These are phyloP conservation scores for Alloscopus bannaensis DNA, from an alignment of 2,888 invertebrate species.

Conservation along the genomic window DNA sequence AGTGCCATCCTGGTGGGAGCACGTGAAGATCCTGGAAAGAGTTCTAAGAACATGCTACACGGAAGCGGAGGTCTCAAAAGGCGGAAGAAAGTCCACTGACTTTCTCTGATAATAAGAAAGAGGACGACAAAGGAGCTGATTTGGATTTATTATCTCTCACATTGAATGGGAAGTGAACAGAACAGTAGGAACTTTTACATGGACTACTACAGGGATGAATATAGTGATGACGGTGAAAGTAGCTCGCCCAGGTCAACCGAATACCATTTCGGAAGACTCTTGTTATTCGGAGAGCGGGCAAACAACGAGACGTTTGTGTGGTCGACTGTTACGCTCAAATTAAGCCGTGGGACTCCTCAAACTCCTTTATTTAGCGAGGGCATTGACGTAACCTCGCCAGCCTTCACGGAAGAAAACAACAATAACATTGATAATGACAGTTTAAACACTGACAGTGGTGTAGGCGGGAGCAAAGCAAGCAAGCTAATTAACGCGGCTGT, in stretches of 20 bases:
- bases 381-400: constrained; percentile 29
- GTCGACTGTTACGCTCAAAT: constrained; percentile 45
- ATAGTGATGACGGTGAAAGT: background rate
- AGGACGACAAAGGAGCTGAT: too few species aligned
- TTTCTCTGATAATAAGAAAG: too few species aligned
- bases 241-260: constrained; percentile 29
- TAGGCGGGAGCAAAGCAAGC: constrained; percentile 21
- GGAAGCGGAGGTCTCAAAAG: too few species aligned
- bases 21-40: too few species aligned
- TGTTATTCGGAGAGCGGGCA: constrained; percentile 57
- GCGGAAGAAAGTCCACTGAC: too few species aligned
- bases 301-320: constrained; percentile 57
- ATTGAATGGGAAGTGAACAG: constrained; percentile 36
- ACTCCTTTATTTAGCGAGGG: constrained; percentile 37
- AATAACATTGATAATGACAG: too few species aligned
- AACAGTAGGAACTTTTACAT: constrained; percentile 15
- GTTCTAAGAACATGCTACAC: too few species aligned
- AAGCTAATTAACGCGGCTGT: constrained; percentile 40
- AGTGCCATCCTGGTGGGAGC: too few species aligned
- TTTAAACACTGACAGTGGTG: too few species aligned
- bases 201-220: constrained; percentile 12
- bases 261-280: constrained; percentile 38
- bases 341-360: constrained; percentile 27
- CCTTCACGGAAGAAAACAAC: background rate
- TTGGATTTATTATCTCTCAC: constrained; percentile 44